phyloP scores from a whole-genome alignment of 2,888 invertebrate species.

The Beris chalybata region DNA sequence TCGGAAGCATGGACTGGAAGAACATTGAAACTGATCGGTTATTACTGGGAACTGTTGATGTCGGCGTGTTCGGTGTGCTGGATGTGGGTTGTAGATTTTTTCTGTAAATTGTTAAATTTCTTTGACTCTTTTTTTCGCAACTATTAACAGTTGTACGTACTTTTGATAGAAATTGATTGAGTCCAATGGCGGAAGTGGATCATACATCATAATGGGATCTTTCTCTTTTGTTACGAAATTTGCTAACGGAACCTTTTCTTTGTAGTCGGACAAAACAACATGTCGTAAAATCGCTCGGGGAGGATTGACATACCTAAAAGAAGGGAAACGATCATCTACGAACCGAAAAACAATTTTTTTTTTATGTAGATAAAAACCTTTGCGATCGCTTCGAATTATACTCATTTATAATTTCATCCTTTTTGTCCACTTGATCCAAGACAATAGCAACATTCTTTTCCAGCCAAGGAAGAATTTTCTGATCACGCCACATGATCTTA shows the following conservation, averaged over 20 bases:
- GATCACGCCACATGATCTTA: constrained; percentile 78
- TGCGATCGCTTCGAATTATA: constrained; percentile 64
- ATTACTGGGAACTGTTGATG: constrained; percentile 41
- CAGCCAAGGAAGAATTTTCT: constrained; percentile 73
- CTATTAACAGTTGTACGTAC: constrained; percentile 41
- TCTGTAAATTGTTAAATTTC: no score
- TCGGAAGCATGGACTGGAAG: constrained; percentile 73
- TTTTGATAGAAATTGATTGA: constrained; percentile 72
- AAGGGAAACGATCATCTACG: not conserved
- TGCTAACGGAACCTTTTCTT: constrained; percentile 57
- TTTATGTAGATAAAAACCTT: constrained; percentile 56
- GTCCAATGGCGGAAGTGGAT: constrained; percentile 78
- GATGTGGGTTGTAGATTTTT: no score
- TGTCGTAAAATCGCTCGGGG: constrained; percentile 54
- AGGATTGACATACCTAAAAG: constrained; percentile 47
- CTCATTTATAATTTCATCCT: constrained; percentile 63
- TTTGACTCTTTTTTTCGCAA: not conserved
- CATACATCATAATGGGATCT: constrained; percentile 67
- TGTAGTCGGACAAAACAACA: constrained; percentile 57
- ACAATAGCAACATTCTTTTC: constrained; percentile 70
- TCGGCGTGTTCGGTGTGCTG: constrained; percentile 35
- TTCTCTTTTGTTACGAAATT: constrained; percentile 53
- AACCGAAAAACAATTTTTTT: constrained; percentile 2
- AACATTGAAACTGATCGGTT: constrained; percentile 61
- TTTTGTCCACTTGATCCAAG: constrained; percentile 65